Evolutionary conservation across 1,140 invertebrate genomes (phyloP).

Genomic region (Leptinotarsa texana): DNA sequence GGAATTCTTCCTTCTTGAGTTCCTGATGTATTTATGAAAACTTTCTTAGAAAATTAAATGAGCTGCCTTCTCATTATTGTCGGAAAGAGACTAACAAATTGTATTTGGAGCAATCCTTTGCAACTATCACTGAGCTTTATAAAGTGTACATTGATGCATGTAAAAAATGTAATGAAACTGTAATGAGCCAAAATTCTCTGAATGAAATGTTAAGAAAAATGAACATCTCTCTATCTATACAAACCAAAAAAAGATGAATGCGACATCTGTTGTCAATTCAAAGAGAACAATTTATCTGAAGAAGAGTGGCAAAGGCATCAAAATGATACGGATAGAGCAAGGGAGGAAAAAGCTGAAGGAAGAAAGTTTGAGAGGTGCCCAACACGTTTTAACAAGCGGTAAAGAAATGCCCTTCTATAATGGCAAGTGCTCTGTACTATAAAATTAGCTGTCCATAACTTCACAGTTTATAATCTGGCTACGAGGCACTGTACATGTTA

Average conservation of each 20-base stretch:
- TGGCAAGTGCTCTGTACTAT: constrained; percentile 54
- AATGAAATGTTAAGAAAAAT: too few relatives aligned
- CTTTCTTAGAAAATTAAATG: constrained; percentile 24
- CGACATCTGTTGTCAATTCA: constrained; percentile 46
- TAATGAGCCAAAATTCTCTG: too few relatives aligned
- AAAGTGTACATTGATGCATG: too few relatives aligned
- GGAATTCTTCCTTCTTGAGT: background rate
- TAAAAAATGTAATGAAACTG: too few relatives aligned
- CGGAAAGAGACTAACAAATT: constrained; percentile 31
- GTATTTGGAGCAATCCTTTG: constrained; percentile 26
- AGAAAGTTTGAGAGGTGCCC: constrained; percentile 26
- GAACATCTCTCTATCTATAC: constrained; percentile 9
- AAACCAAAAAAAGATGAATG: constrained; percentile 53
- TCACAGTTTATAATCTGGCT: constrained; percentile 54
- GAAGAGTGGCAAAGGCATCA: constrained; percentile 40
- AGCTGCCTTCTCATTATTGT: constrained; percentile 31
- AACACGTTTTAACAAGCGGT: constrained; percentile 47
- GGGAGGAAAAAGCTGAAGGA: constrained; percentile 40
- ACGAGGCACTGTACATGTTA: constrained; percentile 42
- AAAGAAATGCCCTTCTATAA: constrained; percentile 50
- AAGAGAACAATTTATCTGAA: background rate
- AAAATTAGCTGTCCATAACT: constrained; percentile 56
- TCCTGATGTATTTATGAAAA: constrained; percentile 17
- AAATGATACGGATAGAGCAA: constrained; percentile 36
- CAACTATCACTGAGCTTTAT: too few relatives aligned